Conservation (phyloP, 2,113 vertebrate genomes). For the Oreotrochilus melanogaster region DNA sequence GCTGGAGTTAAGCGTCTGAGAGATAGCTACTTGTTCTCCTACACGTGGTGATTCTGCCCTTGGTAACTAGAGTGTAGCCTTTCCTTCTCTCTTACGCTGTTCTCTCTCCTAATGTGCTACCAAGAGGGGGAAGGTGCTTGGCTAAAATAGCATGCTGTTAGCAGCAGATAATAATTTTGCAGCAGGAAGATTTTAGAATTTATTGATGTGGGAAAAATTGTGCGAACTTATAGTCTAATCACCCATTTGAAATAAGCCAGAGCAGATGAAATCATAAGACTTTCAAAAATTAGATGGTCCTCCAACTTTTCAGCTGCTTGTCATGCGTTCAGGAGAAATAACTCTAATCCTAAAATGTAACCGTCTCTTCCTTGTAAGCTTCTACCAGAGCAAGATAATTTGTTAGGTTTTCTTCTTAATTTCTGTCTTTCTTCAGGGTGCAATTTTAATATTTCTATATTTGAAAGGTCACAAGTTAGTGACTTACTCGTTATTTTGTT, state of each 20-base stretch:
- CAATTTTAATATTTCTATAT: not conserved
- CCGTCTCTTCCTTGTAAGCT: not conserved
- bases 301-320: not conserved
- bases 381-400: not conserved
- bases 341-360: not conserved
- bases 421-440: not conserved
- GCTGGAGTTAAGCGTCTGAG: not conserved
- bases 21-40: not conserved
- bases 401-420: not conserved
- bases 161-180: not conserved
- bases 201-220: not conserved
- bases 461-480: not conserved
- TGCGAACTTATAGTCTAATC: not conserved
- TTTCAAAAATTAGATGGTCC: not conserved
- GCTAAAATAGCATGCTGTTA: not conserved
- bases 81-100: fast-evolving
- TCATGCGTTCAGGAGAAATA: not conserved
- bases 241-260: not conserved
- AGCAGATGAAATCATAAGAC: not conserved
- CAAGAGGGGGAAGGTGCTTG: not conserved
- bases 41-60: not conserved
- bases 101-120: not conserved
- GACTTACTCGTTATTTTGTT: not conserved
- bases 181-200: not conserved
- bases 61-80: not conserved